Conservation (phyloP, 2,888 invertebrate species). For the Eremobia ochroleuca region DNA sequence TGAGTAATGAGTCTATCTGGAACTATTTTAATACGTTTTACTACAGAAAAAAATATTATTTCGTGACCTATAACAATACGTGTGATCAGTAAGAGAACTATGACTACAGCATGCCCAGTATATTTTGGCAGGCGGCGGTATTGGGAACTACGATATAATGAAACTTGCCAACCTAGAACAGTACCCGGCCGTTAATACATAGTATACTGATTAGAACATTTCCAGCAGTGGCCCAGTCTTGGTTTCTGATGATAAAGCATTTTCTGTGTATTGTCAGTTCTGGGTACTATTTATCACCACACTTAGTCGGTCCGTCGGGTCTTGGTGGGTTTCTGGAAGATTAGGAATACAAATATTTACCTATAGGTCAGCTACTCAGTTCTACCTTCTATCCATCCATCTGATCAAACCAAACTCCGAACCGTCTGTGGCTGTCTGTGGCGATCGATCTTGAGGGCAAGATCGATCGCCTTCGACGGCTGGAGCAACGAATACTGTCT, state of each 20-base stretch:
- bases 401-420: neutral
- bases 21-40: neutral
- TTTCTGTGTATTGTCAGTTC: neutral
- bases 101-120: conserved; percentile 7
- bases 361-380: neutral
- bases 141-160: neutral
- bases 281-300: neutral
- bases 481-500: too few species aligned
- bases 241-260: neutral
- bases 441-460: too few species aligned
- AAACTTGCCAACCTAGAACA: too few species aligned
- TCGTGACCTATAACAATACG: neutral
- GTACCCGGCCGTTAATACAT: neutral
- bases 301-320: neutral
- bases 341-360: neutral
- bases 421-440: neutral
- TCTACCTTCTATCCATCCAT: neutral
- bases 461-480: neutral
- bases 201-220: neutral
- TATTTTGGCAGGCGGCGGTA: conserved; percentile 16
- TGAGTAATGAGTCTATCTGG: too few species aligned
- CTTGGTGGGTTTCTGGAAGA: neutral
- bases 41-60: too few species aligned
- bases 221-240: neutral
- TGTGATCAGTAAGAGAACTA: too few species aligned